Base-by-base conservation (phyloP, 1,140 invertebrate genomes). In the Protaetia brevitarsis region DNA sequence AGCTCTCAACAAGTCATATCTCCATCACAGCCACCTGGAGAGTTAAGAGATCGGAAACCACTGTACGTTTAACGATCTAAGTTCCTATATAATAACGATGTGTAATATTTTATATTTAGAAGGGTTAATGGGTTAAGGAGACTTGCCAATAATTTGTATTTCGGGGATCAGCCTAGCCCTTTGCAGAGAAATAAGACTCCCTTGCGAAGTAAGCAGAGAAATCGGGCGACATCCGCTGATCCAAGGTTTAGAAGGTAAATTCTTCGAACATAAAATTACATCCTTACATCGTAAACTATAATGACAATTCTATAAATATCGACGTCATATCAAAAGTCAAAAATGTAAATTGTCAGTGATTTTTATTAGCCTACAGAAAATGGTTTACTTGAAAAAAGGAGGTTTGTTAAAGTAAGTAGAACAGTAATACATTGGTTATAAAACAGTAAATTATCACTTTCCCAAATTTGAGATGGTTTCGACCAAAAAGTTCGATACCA, bases 211-310 rank as follows among this genome's bases (percentile, higher is more conserved):
- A 58, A 58, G 11, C 56, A 58, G 29, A 27, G 56, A 6, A 58
- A 58, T 30, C 26, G 56, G 13, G 56, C 56, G n/a, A 58, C 56
- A 3, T 58, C 56, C 11, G 56, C 56, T 8, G 56, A 58, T 58
- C 56, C 56, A 28, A 58, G 56, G 29, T 58, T 58, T 30, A 27
- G 56, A 58, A 27, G 56, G 56, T 58, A 57, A 34, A n/a, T 34
- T n/a, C n/a, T n/a, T n/a, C n/a, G n/a, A n/a, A n/a, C n/a, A n/a
- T n/a, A n/a, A n/a, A n/a, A n/a, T n/a, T n/a, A n/a, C n/a, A n/a
- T n/a, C n/a, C n/a, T n/a, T n/a, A n/a, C n/a, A n/a, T n/a, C n/a
- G n/a, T n/a, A n/a, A n/a, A n/a, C n/a, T n/a, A n/a, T n/a, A n/a
- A n/a, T n/a, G n/a, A n/a, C n/a, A n/a, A n/a, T n/a, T n/a, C n/a